Evolutionary conservation across 2,888 invertebrate species (phyloP).

Genomic region (Ceraclea dissimilis): DNA sequence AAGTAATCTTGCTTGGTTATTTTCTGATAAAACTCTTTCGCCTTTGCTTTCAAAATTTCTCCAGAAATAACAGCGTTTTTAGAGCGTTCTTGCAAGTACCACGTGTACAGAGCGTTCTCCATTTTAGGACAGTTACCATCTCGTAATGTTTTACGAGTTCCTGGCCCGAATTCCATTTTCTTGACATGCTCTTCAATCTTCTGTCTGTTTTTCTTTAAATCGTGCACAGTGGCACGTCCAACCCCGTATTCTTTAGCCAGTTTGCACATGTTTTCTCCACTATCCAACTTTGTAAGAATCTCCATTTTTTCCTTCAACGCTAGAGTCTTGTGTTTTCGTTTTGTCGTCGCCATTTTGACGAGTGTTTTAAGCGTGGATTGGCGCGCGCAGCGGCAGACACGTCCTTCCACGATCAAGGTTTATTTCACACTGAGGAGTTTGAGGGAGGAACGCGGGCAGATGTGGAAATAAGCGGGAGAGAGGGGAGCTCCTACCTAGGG

Average conservation of each 20-base stretch:
- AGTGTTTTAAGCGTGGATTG: not conserved
- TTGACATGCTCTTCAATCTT: not conserved
- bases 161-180: slow-evolving; percentile 1
- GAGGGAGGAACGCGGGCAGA: too few species aligned
- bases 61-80: slow-evolving; percentile 7
- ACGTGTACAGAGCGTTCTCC: not conserved
- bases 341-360: not conserved
- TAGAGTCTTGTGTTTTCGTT: slow-evolving; percentile 4
- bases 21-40: slow-evolving; percentile 22
- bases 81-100: not conserved
- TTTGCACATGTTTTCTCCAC: slow-evolving; percentile 3
- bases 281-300: not conserved
- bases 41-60: slow-evolving; percentile 27
- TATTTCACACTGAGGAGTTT: not conserved
- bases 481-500: too few species aligned
- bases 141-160: not conserved
- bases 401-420: not conserved
- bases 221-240: not conserved
- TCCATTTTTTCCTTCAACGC: slow-evolving; percentile 3
- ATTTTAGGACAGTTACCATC: not conserved
- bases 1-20: too few species aligned
- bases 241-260: slow-evolving; percentile 2
- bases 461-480: too few species aligned
- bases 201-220: slow-evolving; percentile 3
- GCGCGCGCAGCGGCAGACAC: not conserved